These are phyloP conservation scores for Tryphoninae sp. DNA, from an alignment of 2,888 invertebrate species.

Conservation along the genomic window DNA sequence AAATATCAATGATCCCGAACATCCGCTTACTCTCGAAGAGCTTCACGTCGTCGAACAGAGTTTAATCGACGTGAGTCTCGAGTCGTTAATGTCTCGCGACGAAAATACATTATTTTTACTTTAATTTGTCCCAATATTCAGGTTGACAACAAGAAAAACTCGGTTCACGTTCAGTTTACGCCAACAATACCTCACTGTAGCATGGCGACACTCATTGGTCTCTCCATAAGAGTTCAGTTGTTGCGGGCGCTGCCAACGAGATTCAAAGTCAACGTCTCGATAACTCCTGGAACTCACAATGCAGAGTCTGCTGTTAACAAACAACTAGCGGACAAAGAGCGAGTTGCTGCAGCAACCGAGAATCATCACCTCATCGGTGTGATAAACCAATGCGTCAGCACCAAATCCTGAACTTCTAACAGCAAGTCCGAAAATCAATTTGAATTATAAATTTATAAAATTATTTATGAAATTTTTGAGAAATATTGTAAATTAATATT, in stretches of 20 bases:
- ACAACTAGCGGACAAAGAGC: constrained; percentile 98
- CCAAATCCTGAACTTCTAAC: constrained; percentile 33
- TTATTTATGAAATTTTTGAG: background rate
- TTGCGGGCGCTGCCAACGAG: constrained; percentile 91
- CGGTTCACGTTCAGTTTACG: constrained; percentile 91
- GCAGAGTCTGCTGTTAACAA: constrained; percentile 98
- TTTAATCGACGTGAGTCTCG: constrained; percentile 84
- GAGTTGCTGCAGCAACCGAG: constrained; percentile 98
- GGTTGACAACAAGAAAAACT: constrained; percentile 89
- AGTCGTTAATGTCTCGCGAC: too few species aligned
- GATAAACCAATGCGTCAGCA: constrained; percentile 93
- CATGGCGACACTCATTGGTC: constrained; percentile 97
- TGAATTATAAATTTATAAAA: constrained; percentile 9
- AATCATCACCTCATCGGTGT: constrained; percentile 95
- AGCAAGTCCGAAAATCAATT: background rate
- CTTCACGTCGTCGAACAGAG: constrained; percentile 95
- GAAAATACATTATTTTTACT: too few species aligned
- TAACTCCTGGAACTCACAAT: constrained; percentile 95
- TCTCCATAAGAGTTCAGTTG: constrained; percentile 96
- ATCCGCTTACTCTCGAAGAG: constrained; percentile 97
- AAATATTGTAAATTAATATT: constrained; percentile 27
- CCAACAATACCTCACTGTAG: constrained; percentile 99
- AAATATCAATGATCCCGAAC: constrained; percentile 98
- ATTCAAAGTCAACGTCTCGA: constrained; percentile 93
- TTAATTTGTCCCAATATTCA: constrained; percentile 68